Percentiles rank a stretch among this genome's conserved stretches.
phyloP scores from a whole-genome alignment of 2,888 invertebrate species.

The Agriotes lineatus region DNA sequence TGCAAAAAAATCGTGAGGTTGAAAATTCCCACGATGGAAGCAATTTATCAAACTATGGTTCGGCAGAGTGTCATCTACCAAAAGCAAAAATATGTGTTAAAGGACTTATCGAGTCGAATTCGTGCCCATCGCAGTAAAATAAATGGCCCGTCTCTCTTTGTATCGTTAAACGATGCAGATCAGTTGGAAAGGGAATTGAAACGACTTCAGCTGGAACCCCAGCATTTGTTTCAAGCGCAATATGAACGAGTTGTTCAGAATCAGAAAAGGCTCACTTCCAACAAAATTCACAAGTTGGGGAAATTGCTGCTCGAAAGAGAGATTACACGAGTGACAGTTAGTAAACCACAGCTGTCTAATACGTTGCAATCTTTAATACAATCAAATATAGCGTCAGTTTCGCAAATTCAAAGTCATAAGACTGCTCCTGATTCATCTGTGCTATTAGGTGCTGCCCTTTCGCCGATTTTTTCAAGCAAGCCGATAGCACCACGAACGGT shows the following conservation, averaged over 20 bases:
- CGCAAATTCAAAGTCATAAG: not conserved
- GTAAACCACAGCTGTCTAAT: constrained; percentile 65
- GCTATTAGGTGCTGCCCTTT: constrained; percentile 46
- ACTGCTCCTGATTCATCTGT: not conserved
- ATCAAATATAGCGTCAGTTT: not conserved
- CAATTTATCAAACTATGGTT: constrained; percentile 83
- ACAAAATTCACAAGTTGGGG: constrained; percentile 69
- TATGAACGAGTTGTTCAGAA: constrained; percentile 59
- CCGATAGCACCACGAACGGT: constrained; percentile 21
- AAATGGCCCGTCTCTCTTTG: constrained; percentile 63
- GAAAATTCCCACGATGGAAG: constrained; percentile 79
- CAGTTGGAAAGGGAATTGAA: constrained; percentile 64
- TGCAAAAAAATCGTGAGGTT: constrained; percentile 68
- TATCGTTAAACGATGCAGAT: constrained; percentile 63
- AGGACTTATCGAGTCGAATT: constrained; percentile 60
- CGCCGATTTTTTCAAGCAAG: constrained; percentile 45
- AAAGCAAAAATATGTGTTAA: constrained; percentile 66
- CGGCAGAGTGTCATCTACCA: constrained; percentile 78
- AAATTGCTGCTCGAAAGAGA: constrained; percentile 69
- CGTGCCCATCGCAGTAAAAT: constrained; percentile 65
- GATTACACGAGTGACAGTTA: constrained; percentile 68
- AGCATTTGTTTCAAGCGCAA: constrained; percentile 64
- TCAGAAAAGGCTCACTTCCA: constrained; percentile 63
- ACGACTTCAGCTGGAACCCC: constrained; percentile 69
- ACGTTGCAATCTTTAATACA: constrained; percentile 53